Evolutionary conservation across 2,888 invertebrate species (phyloP).

Genomic region (Dorcus parallelipipedus): DNA sequence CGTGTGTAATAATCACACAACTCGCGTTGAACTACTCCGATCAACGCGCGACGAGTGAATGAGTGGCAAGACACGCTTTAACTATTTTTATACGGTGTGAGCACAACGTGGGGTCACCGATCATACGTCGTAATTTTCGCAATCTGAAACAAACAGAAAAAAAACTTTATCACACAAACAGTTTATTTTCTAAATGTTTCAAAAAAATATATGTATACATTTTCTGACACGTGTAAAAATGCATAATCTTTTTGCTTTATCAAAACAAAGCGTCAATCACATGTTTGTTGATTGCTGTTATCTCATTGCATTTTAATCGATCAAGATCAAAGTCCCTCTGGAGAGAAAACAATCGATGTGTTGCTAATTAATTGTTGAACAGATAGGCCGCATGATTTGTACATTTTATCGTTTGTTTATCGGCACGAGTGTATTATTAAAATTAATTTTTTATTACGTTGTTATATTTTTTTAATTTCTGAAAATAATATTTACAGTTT

Average conservation of each 20-base stretch:
- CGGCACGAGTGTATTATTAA: too few relatives aligned
- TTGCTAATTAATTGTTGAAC: too few relatives aligned
- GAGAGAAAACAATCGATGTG: too few relatives aligned
- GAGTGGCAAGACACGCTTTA: conserved; percentile 5
- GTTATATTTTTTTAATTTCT: too few relatives aligned
- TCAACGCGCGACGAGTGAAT: conserved; percentile 6
- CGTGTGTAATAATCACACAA: background rate
- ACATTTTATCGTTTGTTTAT: too few relatives aligned
- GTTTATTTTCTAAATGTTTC: background rate
- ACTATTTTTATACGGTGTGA: conserved; percentile 10
- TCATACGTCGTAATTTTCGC: conserved; percentile 3
- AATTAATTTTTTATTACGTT: too few relatives aligned
- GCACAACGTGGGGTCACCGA: conserved; percentile 3
- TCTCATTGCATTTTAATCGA: too few relatives aligned
- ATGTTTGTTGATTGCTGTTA: too few relatives aligned
- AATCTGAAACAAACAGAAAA: conserved; percentile 13
- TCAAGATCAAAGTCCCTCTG: too few relatives aligned
- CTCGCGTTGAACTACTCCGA: background rate
- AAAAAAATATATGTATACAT: background rate
- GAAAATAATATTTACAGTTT: too few relatives aligned
- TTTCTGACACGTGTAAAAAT: background rate
- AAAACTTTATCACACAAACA: background rate
- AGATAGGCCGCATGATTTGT: too few relatives aligned
- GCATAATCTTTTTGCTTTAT: background rate
- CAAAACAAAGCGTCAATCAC: background rate